Conservation (phyloP, 2,113 vertebrate genomes). For the Gambusia holbrooki region DNA sequence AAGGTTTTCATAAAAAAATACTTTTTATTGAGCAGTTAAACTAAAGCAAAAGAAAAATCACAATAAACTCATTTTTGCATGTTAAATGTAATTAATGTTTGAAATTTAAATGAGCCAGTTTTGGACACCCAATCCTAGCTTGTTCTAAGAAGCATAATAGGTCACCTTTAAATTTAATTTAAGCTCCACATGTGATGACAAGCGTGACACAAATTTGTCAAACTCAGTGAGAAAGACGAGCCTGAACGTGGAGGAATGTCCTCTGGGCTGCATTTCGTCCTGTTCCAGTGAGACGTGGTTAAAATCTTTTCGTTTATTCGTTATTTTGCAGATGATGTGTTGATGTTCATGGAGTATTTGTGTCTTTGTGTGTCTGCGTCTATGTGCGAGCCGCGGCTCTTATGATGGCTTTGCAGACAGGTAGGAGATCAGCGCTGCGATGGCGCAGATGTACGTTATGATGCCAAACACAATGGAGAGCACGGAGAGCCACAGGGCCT, state of each 20-base stretch:
- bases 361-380: neutral
- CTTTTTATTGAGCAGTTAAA: no score
- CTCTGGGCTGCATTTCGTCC: no score
- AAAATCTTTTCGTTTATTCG: neutral
- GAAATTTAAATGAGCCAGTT: no score
- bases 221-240: neutral
- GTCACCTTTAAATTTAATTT: neutral
- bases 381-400: neutral
- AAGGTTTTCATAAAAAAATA: no score
- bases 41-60: no score
- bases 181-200: slow-evolving; percentile 14
- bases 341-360: slow-evolving; percentile 12
- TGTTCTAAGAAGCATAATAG: neutral
- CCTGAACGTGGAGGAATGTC: neutral
- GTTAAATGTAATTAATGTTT: no score
- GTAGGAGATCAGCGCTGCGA: slow-evolving; percentile 86
- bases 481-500: slow-evolving; percentile 87
- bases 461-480: slow-evolving; percentile 88
- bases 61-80: no score
- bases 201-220: slow-evolving; percentile 23
- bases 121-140: no score
- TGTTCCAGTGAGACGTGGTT: no score
- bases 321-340: slow-evolving; percentile 9
- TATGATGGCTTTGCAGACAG: slow-evolving; percentile 86
- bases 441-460: slow-evolving; percentile 85